phyloP scores from a whole-genome alignment of 2,888 invertebrate species.

The Ichneumon xanthorius region DNA sequence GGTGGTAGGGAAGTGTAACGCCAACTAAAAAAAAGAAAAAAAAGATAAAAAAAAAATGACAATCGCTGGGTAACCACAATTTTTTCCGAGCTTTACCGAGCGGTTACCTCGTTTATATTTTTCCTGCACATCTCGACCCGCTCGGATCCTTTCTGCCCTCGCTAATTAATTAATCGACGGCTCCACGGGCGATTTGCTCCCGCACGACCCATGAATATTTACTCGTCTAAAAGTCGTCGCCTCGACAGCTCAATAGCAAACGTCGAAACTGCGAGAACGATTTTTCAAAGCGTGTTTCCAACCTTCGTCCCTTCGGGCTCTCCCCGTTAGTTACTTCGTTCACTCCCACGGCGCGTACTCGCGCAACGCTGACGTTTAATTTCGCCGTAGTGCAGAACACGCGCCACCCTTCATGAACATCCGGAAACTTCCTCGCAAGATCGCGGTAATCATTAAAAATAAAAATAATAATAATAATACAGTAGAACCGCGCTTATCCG shows the following conservation, averaged over 20 bases:
- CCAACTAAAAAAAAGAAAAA: slow-evolving; percentile 13
- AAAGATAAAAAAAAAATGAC: not conserved
- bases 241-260: slow-evolving; percentile 38
- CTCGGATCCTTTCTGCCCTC: slow-evolving; percentile 17
- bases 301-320: not conserved
- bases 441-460: not conserved
- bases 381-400: not conserved
- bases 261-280: slow-evolving; percentile 37
- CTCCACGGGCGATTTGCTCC: slow-evolving; percentile 38
- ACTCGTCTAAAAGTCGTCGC: slow-evolving; percentile 38
- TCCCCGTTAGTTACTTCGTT: not conserved
- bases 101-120: slow-evolving; percentile 21
- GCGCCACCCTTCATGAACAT: not conserved
- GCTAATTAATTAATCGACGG: slow-evolving; percentile 63
- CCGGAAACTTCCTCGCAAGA: not conserved
- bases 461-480: not conserved
- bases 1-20: slow-evolving; percentile 34
- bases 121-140: slow-evolving; percentile 8
- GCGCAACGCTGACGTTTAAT: not conserved
- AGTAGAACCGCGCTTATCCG: too few relatives aligned
- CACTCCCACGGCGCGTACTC: not conserved
- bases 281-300: slow-evolving; percentile 29
- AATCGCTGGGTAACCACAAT: not conserved
- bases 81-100: slow-evolving; percentile 28
- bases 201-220: slow-evolving; percentile 59